These are phyloP conservation scores for Otocyon megalotis DNA, from an alignment of 2,113 vertebrate species.

Conservation along the genomic window DNA sequence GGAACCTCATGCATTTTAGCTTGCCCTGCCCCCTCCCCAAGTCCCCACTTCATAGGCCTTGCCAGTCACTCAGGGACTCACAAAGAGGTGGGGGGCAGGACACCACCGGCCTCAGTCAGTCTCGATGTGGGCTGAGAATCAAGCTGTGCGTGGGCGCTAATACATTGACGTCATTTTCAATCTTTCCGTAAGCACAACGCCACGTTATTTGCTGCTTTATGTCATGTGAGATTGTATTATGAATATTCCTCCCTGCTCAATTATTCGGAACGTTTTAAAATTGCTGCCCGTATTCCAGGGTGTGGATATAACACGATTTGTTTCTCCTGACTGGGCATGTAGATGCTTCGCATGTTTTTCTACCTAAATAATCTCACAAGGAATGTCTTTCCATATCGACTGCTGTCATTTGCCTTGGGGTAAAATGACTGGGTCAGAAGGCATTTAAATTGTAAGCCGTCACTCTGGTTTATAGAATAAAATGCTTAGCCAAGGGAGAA, in stretches of 20 bases:
- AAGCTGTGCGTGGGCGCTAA: background rate
- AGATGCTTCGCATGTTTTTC: background rate
- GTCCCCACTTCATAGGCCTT: background rate
- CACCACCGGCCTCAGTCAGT: background rate
- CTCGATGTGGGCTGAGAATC: background rate
- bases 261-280: background rate
- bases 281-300: background rate
- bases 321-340: background rate
- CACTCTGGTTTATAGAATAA: background rate
- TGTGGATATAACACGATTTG: background rate
- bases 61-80: background rate
- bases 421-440: background rate
- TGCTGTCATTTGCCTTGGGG: background rate
- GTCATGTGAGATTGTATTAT: background rate
- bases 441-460: background rate
- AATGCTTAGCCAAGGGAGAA: background rate
- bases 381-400: background rate
- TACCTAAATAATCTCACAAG: background rate
- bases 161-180: too few relatives aligned
- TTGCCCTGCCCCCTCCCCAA: too few relatives aligned
- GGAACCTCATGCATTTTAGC: background rate
- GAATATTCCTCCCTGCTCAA: background rate
- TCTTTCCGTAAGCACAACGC: background rate
- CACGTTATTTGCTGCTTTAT: background rate
- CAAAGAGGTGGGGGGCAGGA: too few relatives aligned